Evolutionary conservation across 2,888 invertebrate species (phyloP).

Genomic region (Spisula subtruncata): DNA sequence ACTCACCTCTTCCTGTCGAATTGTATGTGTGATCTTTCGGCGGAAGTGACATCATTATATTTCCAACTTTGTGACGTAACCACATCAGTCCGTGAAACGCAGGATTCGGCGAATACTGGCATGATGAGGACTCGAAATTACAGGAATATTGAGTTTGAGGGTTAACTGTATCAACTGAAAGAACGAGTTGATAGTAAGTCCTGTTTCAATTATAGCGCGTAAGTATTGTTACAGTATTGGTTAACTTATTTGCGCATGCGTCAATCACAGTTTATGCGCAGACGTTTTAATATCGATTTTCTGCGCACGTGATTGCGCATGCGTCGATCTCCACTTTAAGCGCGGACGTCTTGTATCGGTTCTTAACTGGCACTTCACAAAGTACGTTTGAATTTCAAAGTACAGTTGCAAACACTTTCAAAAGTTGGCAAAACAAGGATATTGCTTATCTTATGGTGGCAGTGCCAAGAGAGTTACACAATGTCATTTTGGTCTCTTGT

Average conservation of each 20-base stretch:
- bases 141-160: background rate
- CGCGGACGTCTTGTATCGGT: too few species aligned
- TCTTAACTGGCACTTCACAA: background rate
- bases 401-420: background rate
- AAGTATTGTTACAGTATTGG: too few species aligned
- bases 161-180: background rate
- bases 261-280: background rate
- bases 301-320: background rate
- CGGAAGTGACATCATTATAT: background rate
- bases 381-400: background rate
- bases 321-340: background rate
- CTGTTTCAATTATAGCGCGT: too few species aligned
- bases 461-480: too few species aligned
- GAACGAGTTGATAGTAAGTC: too few species aligned
- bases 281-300: too few species aligned
- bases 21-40: background rate
- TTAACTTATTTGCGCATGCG: too few species aligned
- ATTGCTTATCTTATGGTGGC: too few species aligned
- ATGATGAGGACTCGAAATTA: background rate
- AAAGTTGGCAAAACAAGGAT: background rate
- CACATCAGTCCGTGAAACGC: background rate
- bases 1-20: background rate
- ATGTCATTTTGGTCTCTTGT: too few species aligned
- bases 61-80: constrained; percentile 9
- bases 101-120: background rate